Conservation (phyloP, 1,140 invertebrate species). For the Rhynchophorus ferrugineus region DNA sequence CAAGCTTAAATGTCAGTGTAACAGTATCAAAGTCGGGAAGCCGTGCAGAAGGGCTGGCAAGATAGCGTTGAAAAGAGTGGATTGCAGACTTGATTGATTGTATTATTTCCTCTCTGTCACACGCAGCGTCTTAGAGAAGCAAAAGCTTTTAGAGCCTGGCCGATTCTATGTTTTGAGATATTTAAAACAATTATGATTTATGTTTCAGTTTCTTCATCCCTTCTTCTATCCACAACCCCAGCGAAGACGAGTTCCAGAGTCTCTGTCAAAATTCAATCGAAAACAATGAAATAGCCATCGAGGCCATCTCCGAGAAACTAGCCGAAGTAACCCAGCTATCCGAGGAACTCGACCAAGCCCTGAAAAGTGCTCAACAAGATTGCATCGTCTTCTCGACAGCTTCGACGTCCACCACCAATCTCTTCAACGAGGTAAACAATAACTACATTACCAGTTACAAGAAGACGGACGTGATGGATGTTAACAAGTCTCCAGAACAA, state of each 20-base stretch:
- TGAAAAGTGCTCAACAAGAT: constrained; percentile 46
- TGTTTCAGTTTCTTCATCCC: constrained; percentile 15
- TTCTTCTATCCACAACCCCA: not conserved
- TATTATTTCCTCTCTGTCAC: too few relatives aligned
- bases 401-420: constrained; percentile 23
- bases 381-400: constrained; percentile 29
- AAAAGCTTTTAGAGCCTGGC: too few relatives aligned
- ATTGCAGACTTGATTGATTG: too few relatives aligned
- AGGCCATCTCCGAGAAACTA: constrained; percentile 56
- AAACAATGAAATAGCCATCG: constrained; percentile 54
- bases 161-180: too few relatives aligned
- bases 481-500: constrained; percentile 1
- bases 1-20: too few relatives aligned
- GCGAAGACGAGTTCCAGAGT: constrained; percentile 17
- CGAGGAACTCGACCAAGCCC: constrained; percentile 54
- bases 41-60: too few relatives aligned
- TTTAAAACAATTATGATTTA: too few relatives aligned
- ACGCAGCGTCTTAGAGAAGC: too few relatives aligned
- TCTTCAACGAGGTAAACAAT: constrained; percentile 12
- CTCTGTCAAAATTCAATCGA: constrained; percentile 26
- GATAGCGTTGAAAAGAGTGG: too few relatives aligned
- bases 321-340: constrained; percentile 58
- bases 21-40: too few relatives aligned
- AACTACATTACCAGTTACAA: constrained; percentile 5
- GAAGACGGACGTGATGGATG: constrained; percentile 20